phyloP scores from a whole-genome alignment of 2,797 vertebrate species.

The Myripristis murdjan region DNA sequence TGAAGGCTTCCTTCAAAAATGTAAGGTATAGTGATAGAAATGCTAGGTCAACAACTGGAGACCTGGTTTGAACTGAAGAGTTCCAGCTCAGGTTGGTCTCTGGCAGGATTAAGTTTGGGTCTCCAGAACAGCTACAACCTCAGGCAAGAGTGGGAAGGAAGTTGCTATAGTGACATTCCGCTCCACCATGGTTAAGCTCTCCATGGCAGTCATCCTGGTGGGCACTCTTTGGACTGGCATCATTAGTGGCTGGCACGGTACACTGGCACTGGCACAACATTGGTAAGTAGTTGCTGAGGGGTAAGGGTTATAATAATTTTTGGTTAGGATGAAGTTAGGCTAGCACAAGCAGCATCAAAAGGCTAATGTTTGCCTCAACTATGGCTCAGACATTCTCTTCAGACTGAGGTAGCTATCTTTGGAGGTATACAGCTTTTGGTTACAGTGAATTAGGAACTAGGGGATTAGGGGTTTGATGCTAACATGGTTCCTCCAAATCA shows the following conservation, averaged over 20 bases:
- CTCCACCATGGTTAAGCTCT: slow-evolving; percentile 53
- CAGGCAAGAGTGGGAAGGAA: too few species aligned
- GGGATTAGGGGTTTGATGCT: slow-evolving; percentile 28
- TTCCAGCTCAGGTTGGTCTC: slow-evolving; percentile 5
- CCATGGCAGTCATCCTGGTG: slow-evolving; percentile 69
- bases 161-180: slow-evolving; percentile 10
- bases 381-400: slow-evolving; percentile 72
- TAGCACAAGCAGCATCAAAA: slow-evolving; percentile 67
- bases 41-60: too few species aligned
- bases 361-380: slow-evolving; percentile 57
- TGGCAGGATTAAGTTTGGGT: slow-evolving; percentile 20
- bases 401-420: slow-evolving; percentile 86
- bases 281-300: slow-evolving; percentile 9
- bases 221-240: slow-evolving; percentile 50
- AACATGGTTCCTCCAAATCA: slow-evolving; percentile 58
- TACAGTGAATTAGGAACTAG: slow-evolving; percentile 29
- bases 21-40: too few species aligned
- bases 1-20: too few species aligned
- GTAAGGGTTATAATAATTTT: slow-evolving; percentile 43
- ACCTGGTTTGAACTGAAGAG: too few species aligned
- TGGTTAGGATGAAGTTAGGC: slow-evolving; percentile 80
- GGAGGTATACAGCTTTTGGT: slow-evolving; percentile 72
- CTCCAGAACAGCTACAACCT: background rate
- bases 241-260: slow-evolving; percentile 60
- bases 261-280: slow-evolving; percentile 70